Percentiles rank a stretch among this genome's conserved stretches.
Conservation (phyloP, 2,797 vertebrate genomes). For the Gambelia wislizenii region DNA sequence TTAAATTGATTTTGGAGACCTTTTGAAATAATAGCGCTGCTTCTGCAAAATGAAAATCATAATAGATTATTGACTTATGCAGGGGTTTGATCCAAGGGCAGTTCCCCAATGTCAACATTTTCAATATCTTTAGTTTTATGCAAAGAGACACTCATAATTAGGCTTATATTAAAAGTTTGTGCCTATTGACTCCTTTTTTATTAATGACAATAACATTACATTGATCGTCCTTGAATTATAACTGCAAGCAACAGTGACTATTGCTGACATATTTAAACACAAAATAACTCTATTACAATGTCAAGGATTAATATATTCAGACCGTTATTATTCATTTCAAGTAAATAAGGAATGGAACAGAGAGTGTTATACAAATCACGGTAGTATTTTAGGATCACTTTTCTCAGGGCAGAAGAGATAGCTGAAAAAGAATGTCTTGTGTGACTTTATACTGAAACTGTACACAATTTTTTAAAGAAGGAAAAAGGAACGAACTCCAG, state of each 20-base stretch:
- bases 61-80: constrained; percentile 87
- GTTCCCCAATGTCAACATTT: constrained; percentile 84
- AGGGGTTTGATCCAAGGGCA: constrained; percentile 84
- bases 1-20: constrained; percentile 84
- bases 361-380: not conserved
- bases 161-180: constrained; percentile 81
- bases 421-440: not conserved
- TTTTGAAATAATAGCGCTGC: constrained; percentile 83
- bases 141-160: constrained; percentile 83
- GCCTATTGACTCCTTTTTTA: constrained; percentile 84
- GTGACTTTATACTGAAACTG: not conserved
- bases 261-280: constrained; percentile 60
- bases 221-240: constrained; percentile 85
- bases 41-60: constrained; percentile 89
- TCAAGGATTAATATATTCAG: constrained; percentile 55
- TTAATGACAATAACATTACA: constrained; percentile 86
- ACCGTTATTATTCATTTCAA: constrained; percentile 31
- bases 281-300: constrained; percentile 52
- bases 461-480: too few species aligned
- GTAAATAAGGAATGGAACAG: not conserved
- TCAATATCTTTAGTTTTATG: constrained; percentile 85
- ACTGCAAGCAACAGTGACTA: constrained; percentile 48
- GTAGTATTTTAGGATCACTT: not conserved
- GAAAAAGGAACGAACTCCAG: not conserved
- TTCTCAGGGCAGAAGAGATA: not conserved